Conservation (phyloP, 2,797 vertebrate species). For the Chrysocyon brachyurus region DNA sequence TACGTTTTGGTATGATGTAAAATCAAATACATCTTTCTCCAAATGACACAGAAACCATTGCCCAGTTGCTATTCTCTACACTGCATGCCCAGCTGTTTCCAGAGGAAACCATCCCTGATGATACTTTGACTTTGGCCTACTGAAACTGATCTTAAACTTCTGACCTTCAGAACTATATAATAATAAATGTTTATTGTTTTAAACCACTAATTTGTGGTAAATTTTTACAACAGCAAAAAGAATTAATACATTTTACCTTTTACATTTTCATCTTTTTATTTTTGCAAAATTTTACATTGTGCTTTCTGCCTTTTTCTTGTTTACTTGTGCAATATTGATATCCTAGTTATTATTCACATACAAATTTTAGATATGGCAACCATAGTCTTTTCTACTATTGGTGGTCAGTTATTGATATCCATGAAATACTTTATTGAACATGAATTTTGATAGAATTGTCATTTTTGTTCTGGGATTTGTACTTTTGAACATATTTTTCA, state of each 20-base stretch:
- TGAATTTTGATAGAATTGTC: neutral
- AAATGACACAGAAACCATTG: neutral
- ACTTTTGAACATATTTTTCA: neutral
- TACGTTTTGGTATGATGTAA: neutral
- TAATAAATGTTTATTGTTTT: neutral
- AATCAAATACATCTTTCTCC: neutral
- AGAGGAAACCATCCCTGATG: neutral
- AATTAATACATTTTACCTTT: neutral
- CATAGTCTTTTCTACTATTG: neutral
- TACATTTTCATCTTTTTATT: neutral
- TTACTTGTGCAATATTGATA: neutral
- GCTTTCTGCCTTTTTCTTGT: neutral
- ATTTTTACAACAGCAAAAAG: neutral
- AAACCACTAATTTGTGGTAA: neutral
- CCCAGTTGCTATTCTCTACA: neutral
- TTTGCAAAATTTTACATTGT: neutral
- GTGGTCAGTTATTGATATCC: neutral
- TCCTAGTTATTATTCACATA: too few relatives aligned
- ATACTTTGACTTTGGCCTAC: neutral
- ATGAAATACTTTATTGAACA: neutral
- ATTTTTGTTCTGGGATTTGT: neutral
- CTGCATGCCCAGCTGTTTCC: neutral
- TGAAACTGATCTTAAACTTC: neutral
- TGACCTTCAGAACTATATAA: neutral
- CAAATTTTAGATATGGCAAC: neutral